Conservation (phyloP, 2,113 vertebrate species). For the Carassius carassius region DNA sequence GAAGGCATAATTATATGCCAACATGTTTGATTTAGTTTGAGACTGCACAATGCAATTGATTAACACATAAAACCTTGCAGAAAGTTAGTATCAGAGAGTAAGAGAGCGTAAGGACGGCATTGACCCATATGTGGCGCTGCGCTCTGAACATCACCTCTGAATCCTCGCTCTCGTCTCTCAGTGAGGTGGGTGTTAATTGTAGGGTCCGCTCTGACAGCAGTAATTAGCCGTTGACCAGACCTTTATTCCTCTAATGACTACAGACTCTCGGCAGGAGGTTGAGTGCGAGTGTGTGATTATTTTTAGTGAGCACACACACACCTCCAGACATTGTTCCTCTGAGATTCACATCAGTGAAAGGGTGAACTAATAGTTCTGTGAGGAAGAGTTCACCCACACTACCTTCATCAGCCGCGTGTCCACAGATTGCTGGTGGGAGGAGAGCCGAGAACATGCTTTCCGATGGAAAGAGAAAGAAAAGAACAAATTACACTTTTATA, state of each 20-base stretch:
- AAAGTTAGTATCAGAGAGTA: not conserved
- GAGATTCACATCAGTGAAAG: slow-evolving; percentile 51
- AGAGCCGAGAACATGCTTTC: slow-evolving; percentile 76
- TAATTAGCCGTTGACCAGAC: slow-evolving; percentile 54
- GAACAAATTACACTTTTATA: slow-evolving; percentile 81
- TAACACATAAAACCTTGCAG: not conserved
- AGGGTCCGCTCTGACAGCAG: slow-evolving; percentile 48
- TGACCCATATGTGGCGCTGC: not conserved
- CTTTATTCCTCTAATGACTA: slow-evolving; percentile 47
- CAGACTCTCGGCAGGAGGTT: slow-evolving; percentile 33
- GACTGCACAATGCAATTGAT: not conserved
- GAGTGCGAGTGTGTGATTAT: slow-evolving; percentile 41
- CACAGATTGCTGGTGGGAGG: slow-evolving; percentile 73
- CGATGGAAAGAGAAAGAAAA: slow-evolving; percentile 74
- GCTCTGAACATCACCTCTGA: not conserved
- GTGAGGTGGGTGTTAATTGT: slow-evolving; percentile 44
- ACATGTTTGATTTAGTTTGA: not conserved
- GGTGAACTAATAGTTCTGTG: slow-evolving; percentile 51
- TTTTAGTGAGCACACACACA: slow-evolving; percentile 34
- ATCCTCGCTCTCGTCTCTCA: slow-evolving; percentile 13
- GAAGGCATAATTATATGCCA: not conserved
- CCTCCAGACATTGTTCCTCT: slow-evolving; percentile 42
- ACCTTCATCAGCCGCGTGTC: slow-evolving; percentile 54
- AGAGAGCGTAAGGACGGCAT: not conserved
- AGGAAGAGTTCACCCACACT: slow-evolving; percentile 48